Percentiles rank a stretch among this genome's conserved stretches.
phyloP scores from a whole-genome alignment of 2,113 vertebrate genomes.

The Scartelaos histophorus region DNA sequence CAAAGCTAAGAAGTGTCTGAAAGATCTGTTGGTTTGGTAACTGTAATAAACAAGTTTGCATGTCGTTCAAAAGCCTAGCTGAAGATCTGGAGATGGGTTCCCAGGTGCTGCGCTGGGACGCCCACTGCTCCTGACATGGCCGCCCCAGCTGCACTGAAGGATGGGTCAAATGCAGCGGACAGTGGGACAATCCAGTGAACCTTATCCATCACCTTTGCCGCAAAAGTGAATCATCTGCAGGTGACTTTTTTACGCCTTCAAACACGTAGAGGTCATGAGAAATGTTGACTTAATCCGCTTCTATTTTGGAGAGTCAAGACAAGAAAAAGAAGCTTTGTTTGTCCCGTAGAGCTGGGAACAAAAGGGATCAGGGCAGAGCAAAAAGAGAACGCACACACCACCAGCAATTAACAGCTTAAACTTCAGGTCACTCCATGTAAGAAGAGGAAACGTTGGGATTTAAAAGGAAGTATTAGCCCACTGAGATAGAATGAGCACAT shows the following conservation, averaged over 20 bases:
- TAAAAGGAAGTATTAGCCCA: constrained; percentile 56
- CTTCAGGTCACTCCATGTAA: constrained; percentile 35
- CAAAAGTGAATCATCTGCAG: no score
- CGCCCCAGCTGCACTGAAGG: no score
- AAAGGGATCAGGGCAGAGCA: constrained; percentile 52
- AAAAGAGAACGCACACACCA: constrained; percentile 56
- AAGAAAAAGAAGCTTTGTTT: constrained; percentile 65
- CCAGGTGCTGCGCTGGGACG: no score
- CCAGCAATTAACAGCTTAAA: constrained; percentile 76
- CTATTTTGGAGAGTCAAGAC: constrained; percentile 63
- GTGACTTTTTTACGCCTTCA: constrained; percentile 7
- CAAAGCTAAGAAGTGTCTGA: no score
- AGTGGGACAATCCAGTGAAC: no score
- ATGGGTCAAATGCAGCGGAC: no score
- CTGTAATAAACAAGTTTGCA: no score
- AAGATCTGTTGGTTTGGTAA: no score
- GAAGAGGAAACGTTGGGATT: constrained; percentile 67
- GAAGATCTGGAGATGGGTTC: no score
- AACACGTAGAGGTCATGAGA: constrained; percentile 74
- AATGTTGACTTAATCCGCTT: constrained; percentile 73
- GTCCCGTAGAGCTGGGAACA: constrained; percentile 50
- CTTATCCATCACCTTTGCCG: no score
- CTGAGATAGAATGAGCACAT: constrained; percentile 56
- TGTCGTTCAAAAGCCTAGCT: no score
- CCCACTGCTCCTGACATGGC: no score